Percentiles rank a stretch among this genome's conserved stretches.
phyloP scores from a whole-genome alignment of 2,888 invertebrate species.

The Acrocera orbiculus region DNA sequence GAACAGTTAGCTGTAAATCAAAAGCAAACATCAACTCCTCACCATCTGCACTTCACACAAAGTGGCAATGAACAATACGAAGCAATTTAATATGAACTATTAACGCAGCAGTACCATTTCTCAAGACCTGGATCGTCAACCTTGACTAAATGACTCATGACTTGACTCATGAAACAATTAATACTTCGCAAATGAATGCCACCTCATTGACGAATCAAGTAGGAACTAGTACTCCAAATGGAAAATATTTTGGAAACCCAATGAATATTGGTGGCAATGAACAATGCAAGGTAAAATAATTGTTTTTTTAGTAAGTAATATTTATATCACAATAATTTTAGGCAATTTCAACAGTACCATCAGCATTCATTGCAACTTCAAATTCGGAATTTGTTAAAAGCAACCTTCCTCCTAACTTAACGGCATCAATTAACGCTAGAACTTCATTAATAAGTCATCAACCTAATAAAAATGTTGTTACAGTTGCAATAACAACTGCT shows the following conservation, averaged over 20 bases:
- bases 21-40: constrained; percentile 11
- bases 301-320: neutral
- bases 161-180: too few species aligned
- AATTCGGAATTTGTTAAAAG: constrained; percentile 8
- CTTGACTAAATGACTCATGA: too few species aligned
- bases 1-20: constrained; percentile 11
- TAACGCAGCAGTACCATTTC: too few species aligned
- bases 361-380: constrained; percentile 5
- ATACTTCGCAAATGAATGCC: too few species aligned
- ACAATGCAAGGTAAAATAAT: constrained; percentile 11
- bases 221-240: too few species aligned
- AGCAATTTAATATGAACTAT: too few species aligned
- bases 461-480: constrained; percentile 8
- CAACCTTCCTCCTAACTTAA: constrained; percentile 7
- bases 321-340: neutral
- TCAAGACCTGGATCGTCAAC: too few species aligned
- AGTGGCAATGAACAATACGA: too few species aligned
- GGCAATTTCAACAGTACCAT: constrained; percentile 5
- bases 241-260: constrained; percentile 21
- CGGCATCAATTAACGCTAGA: constrained; percentile 5
- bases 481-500: constrained; percentile 9
- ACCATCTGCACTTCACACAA: constrained; percentile 16
- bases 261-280: constrained; percentile 15
- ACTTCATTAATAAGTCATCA: constrained; percentile 7
- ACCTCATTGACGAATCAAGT: too few species aligned